Base-by-base conservation (phyloP, 2,113 vertebrate genomes). In the Dolichotis patagonum region DNA sequence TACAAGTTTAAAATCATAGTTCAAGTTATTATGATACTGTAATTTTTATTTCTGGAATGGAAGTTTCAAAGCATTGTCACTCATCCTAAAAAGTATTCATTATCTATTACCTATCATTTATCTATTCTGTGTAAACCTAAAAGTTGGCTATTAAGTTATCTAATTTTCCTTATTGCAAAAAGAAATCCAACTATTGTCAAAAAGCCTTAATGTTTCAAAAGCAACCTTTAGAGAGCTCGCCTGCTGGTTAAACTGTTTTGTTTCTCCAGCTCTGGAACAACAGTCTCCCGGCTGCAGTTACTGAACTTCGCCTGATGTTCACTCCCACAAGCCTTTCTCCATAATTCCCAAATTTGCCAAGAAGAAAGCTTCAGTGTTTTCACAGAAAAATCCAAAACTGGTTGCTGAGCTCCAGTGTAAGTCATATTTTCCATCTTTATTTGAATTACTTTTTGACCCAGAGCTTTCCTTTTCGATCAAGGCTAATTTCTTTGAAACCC, bases 351-450 rank as follows among this genome's bases (percentile, higher is more conserved):
- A 85, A 80, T 90, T 77, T 81, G 92, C 52, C 77, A 65, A 35
- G 4, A 30, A 77, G 49, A 82, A 90, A 90, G 67, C 73, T 49
- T 20, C 83, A 56, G n/a, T 56, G 54, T 84, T 95, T 46, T 77
- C 78, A 78, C 38, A 93, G 67, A 90, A 71, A 92, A 52, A 24
- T 65, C 75, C 63, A 78, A 87, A 75, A 85, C 5, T 62, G 60
- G 41, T 85, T 56, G 9, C 75, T 58, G 38, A 83, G 60, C 52
- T 97, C 85, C 88, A 85, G 12, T 19, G 7, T 62, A 95, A 85
- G 83, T 96, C 89, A 96, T 80, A 95, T 69, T 97, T 97, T 96
- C 96, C 91, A 96, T 89, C 97, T 96, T 90, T 81, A 91, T 92
- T 87, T 54, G 58, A 62, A 83, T 96, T 94, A 96, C 38, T 91